phyloP scores from a whole-genome alignment of 1,140 invertebrate genomes.

The Solen grandis region DNA sequence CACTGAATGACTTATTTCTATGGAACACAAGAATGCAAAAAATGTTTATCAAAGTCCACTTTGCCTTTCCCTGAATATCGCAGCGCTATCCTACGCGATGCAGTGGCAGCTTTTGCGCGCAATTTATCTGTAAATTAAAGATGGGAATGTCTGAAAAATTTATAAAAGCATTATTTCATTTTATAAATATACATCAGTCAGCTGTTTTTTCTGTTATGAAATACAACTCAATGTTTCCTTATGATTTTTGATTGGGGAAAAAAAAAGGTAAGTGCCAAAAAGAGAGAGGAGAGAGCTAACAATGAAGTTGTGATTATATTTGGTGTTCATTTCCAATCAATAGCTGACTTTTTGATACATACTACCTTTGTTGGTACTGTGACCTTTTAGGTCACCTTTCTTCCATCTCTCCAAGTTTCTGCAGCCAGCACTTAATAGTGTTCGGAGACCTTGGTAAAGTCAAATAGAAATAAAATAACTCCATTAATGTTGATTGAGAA shows the following conservation, averaged over 20 bases:
- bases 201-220: not conserved
- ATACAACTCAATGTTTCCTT: not conserved
- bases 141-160: not conserved
- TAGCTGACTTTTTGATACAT: conserved; percentile 2
- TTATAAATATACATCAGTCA: not conserved
- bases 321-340: no score
- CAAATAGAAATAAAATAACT: conserved; percentile 53
- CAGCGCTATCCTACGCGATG: not conserved
- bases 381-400: conserved; percentile 36
- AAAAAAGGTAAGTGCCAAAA: conserved; percentile 17
- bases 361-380: conserved; percentile 28
- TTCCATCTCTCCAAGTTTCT: not conserved
- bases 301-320: no score
- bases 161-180: not conserved
- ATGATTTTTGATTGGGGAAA: not conserved
- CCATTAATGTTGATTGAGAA: no score
- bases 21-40: no score
- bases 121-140: not conserved
- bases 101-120: not conserved
- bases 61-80: not conserved
- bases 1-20: no score
- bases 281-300: no score
- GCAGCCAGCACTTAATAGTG: conserved; percentile 15
- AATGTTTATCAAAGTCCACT: not conserved
- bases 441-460: conserved; percentile 1